A percentile compares a stretch with the other conserved stretches of the same genome.
phyloP scores from a whole-genome alignment of 2,797 vertebrate genomes.

The Myiotriccus ornatus region DNA sequence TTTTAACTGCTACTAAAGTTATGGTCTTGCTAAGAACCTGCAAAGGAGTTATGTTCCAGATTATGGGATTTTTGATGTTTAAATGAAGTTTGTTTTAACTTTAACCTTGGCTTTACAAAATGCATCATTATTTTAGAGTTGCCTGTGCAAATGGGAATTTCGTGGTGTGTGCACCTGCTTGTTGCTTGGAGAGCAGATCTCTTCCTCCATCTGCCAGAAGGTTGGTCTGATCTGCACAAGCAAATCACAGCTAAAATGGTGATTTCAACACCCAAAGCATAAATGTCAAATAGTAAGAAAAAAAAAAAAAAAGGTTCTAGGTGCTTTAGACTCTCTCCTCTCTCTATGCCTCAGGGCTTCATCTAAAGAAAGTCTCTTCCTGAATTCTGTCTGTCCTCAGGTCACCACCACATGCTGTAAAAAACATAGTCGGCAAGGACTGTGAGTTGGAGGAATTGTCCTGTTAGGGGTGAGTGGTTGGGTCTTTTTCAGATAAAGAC shows the following conservation, averaged over 20 bases:
- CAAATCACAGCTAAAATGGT: not conserved
- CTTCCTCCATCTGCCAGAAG: not conserved
- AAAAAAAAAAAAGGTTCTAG: not conserved
- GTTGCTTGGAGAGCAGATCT: not conserved
- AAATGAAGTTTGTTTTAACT: not conserved
- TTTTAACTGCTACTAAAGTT: not conserved
- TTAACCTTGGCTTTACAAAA: not conserved
- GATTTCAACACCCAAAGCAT: not conserved
- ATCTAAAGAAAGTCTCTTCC: not conserved
- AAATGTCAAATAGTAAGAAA: not conserved
- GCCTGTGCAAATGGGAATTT: not conserved
- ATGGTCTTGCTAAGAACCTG: not conserved
- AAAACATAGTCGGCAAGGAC: not conserved
- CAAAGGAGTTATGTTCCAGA: not conserved
- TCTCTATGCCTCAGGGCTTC: not conserved
- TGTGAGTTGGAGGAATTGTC: not conserved
- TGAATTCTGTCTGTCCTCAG: not conserved
- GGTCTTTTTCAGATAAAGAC: not conserved
- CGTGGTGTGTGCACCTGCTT: not conserved
- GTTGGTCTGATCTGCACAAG: not conserved
- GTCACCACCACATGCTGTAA: not conserved
- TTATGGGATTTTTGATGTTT: not conserved
- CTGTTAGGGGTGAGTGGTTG: not conserved
- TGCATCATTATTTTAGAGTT: not conserved
- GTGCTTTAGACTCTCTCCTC: not conserved